Base-by-base conservation (phyloP, 2,888 invertebrate genomes). In the Scaptomyza flava region DNA sequence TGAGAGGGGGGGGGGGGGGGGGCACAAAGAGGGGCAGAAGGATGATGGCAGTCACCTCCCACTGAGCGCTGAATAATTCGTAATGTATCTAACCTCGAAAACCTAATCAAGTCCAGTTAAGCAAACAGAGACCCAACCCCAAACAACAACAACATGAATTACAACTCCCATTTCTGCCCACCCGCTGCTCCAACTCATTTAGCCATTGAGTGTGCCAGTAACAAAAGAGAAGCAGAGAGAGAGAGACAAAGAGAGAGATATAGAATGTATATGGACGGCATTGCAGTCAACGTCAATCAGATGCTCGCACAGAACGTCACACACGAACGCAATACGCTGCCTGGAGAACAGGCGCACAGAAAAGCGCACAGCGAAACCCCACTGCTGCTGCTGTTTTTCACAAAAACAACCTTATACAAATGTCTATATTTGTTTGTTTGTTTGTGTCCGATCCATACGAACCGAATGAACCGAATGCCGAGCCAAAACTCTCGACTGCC, bases 301-400 rank as follows among this genome's bases (percentile, higher is more conserved):
- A 65, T 58, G 67, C 51, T 56, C 52, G 78, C 80, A 89, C 89
- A 75, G 82, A 88, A 89, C 91, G 90, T 90, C 90, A 90, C 90
- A 91, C 90, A 91, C 90, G 87, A 90, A 91, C 89, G 79, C 85
- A 89, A 87, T 66, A 79, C 90, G 90, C 90, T 88, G 91, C 88
- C 77, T 79, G 66, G 50, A 50, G 78, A 90, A 60, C 82, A 91
- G 91, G 89, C 90, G 87, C 67, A 30, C 91, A 90, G 87, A 66
- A 77, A 34, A 5, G 8, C 12, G 54, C 20, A 53, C 30, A 11
- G 12, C 17, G 5, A 17, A 50, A 36, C 41, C 41, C 41, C 14
- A 20, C 41, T 14, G 14, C 36, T 36, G n/a, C 14, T 36, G 33
- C 11, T 34, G 33, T 36, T 36, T 36, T 36, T n/a, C 36, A 38